Evolutionary conservation across 2,113 vertebrate species (phyloP).

Genomic region (Lichenostomus cassidix): DNA sequence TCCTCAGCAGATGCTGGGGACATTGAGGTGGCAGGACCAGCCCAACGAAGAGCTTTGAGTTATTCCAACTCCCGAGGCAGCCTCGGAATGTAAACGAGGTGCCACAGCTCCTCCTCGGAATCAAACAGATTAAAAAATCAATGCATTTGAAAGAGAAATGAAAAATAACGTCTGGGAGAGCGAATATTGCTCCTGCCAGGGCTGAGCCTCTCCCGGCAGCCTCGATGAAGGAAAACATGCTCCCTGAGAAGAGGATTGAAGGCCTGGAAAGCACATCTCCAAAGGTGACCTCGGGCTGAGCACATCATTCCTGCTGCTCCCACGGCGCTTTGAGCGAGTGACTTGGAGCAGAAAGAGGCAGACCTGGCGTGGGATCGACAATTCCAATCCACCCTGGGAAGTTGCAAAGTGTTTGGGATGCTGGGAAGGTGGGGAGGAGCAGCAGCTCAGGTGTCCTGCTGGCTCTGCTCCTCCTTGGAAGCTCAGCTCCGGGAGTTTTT

Average conservation of each 20-base stretch:
- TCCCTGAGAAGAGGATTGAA: background rate
- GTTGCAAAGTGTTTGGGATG: background rate
- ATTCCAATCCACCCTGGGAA: background rate
- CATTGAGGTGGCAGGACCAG: background rate
- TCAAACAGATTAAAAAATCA: conserved; percentile 15
- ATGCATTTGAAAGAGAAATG: conserved; percentile 41
- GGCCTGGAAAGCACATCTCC: background rate
- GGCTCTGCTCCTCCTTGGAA: background rate
- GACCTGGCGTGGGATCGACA: background rate
- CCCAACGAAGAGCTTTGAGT: background rate
- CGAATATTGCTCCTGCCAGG: background rate
- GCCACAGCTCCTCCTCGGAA: background rate
- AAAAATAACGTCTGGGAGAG: background rate
- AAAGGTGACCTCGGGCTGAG: background rate
- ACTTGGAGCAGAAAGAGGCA: background rate
- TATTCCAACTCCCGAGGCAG: background rate
- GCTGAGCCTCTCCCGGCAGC: background rate
- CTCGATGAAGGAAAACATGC: background rate
- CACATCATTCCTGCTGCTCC: background rate
- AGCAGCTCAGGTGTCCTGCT: background rate
- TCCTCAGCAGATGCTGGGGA: background rate
- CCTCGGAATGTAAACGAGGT: conserved; percentile 29
- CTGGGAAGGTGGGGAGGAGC: background rate
- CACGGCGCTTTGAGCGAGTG: background rate
- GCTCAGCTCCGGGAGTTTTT: background rate